Base-by-base conservation (phyloP, 2,888 invertebrate genomes). In the Clunio marinus region DNA sequence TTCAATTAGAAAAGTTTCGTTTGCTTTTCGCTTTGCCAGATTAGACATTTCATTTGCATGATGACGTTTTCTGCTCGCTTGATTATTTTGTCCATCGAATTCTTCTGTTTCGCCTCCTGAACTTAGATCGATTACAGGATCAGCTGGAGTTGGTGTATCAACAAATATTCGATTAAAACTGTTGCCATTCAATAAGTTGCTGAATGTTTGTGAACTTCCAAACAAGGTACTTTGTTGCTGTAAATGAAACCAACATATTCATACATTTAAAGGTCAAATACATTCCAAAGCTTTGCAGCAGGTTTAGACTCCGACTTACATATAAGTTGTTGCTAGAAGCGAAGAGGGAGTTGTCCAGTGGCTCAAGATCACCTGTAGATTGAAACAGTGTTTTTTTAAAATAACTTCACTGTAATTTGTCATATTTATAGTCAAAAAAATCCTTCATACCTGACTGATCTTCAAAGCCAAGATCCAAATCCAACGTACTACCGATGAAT, bases 311-410 rank as follows among this genome's bases (percentile, higher is more conserved):
- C n/a, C n/a, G n/a, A 41, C 62, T 62, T 41, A 62, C 62, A 62
- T 41, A 62, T 41, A 41, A 41, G 32, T 62, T 62, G 22, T 62
- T 62, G 25, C 62, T 41, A 10, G 62, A 62, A 20, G 62, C 62
- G 17, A 62, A 62, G 1, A 62, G 41, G 15, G 62, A 62, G 32
- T 62, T 62, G 37, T 62, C 62, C 24, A 37, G 62, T 1, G 37
- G 20, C 20, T 62, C 62, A 25, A 41, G 37, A 41, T 62, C 62
- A 25, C 20, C 62, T 62, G 10, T 41, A 7, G 20, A 58, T 28
- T 7, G 7, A 28, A 28, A 32, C n/a, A 28, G 15, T 8, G 13
- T 1, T 15, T 15, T 15, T 15, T n/a, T 2, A 1, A 46, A n/a
- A 46, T 46, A 17, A 4, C 13, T 45, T 5, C 17, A n/a, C n/a